phyloP scores from a whole-genome alignment of 2,113 vertebrate species.

The Charadrius vociferus region DNA sequence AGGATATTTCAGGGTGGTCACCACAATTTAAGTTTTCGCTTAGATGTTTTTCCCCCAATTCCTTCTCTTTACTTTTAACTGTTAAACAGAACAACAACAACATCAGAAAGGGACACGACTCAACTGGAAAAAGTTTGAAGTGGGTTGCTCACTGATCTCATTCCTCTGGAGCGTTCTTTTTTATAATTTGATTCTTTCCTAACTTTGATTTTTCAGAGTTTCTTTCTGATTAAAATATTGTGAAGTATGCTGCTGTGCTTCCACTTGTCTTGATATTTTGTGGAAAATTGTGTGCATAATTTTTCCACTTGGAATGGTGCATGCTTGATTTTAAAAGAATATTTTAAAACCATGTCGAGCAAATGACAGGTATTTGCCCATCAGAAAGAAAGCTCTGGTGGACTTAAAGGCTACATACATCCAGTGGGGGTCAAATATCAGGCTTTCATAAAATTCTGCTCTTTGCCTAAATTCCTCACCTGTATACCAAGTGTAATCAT shows the following conservation, averaged over 20 bases:
- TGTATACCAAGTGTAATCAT: neutral
- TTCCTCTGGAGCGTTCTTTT: neutral
- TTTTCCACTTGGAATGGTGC: neutral
- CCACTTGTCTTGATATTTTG: neutral
- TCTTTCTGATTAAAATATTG: neutral
- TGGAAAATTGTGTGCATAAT: neutral
- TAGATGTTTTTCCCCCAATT: neutral
- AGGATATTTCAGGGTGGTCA: neutral
- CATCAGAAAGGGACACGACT: neutral
- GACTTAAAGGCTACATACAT: neutral
- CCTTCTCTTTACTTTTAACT: neutral
- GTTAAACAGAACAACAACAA: neutral
- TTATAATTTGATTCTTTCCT: neutral
- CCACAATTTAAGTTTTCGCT: neutral
- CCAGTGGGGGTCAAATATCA: neutral
- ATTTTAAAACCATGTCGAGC: neutral
- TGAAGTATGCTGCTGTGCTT: fast-evolving
- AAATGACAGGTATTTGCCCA: neutral
- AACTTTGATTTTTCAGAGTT: neutral
- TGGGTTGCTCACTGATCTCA: neutral
- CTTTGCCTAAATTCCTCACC: neutral
- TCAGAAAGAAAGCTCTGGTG: neutral
- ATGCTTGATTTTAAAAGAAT: neutral
- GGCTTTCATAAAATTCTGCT: neutral
- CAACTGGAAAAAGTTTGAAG: neutral